Evolutionary conservation across 2,797 vertebrate genomes (phyloP).

Genomic region (Poecilia gillii): DNA sequence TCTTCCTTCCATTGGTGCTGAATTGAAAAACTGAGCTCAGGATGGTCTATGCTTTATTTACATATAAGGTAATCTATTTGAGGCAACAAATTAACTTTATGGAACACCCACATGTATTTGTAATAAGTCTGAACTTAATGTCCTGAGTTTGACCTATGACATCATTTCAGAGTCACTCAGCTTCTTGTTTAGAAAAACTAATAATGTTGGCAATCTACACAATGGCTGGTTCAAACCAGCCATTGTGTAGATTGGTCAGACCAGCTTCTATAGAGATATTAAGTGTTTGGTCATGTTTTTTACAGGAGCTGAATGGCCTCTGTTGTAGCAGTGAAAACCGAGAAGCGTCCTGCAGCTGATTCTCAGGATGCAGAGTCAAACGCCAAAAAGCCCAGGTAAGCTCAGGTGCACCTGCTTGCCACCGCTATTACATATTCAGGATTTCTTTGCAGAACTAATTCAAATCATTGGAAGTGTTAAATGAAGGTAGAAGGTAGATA

Average conservation of each 20-base stretch:
- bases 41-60: not conserved
- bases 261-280: not conserved
- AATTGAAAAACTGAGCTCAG: not conserved
- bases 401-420: slow-evolving; percentile 1
- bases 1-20: not conserved
- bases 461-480: not conserved
- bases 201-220: not conserved
- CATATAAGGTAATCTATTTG: not conserved
- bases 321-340: slow-evolving; percentile 79
- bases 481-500: slow-evolving; percentile 26
- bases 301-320: slow-evolving; percentile 84
- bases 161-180: not conserved
- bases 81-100: not conserved
- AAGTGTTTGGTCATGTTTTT: slow-evolving; percentile 32
- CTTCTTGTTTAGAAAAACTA: not conserved
- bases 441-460: slow-evolving; percentile 10
- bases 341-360: slow-evolving; percentile 82
- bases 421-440: not conserved
- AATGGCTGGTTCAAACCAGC: not conserved
- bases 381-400: slow-evolving; percentile 93
- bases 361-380: slow-evolving; percentile 88
- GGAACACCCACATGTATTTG: not conserved
- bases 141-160: not conserved
- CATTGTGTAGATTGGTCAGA: not conserved
- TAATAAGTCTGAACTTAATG: not conserved